phyloP scores from a whole-genome alignment of 2,888 invertebrate genomes.

The Listrodromus nycthemerus region DNA sequence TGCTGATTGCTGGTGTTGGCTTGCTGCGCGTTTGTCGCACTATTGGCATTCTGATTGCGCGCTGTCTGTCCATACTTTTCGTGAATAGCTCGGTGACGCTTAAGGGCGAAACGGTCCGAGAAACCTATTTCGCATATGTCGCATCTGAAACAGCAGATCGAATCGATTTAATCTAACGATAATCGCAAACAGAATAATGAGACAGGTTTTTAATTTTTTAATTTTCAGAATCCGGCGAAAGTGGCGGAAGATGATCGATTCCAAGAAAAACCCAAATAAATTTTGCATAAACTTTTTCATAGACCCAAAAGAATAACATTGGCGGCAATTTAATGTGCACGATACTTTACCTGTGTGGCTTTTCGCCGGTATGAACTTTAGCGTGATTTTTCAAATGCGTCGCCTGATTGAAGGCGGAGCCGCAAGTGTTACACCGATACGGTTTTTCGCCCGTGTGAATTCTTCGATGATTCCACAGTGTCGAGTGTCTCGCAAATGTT shows the following conservation, averaged over 20 bases:
- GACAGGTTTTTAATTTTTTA: neutral
- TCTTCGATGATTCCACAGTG: conserved; percentile 94
- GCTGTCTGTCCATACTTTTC: conserved; percentile 91
- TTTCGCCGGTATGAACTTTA: conserved; percentile 89
- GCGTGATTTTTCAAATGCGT: conserved; percentile 95
- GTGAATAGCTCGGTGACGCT: conserved; percentile 94
- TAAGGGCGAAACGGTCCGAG: conserved; percentile 94
- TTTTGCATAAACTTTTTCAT: neutral
- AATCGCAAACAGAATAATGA: neutral
- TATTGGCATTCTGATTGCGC: conserved; percentile 84
- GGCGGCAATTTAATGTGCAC: neutral
- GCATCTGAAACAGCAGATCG: conserved; percentile 86
- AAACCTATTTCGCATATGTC: conserved; percentile 95
- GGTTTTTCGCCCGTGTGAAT: conserved; percentile 96
- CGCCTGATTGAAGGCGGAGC: conserved; percentile 95
- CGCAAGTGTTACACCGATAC: conserved; percentile 86
- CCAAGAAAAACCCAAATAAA: too few relatives aligned
- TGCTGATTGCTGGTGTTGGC: conserved; percentile 85
- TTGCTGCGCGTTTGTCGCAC: conserved; percentile 85
- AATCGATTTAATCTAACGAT: neutral
- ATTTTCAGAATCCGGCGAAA: too few relatives aligned
- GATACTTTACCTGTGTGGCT: conserved; percentile 86
- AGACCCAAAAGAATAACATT: neutral
- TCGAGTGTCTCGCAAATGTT: conserved; percentile 94
- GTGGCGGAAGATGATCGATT: too few relatives aligned